Evolutionary conservation across 1,140 invertebrate genomes (phyloP).

Genomic region (Dendrolimus punctatus): DNA sequence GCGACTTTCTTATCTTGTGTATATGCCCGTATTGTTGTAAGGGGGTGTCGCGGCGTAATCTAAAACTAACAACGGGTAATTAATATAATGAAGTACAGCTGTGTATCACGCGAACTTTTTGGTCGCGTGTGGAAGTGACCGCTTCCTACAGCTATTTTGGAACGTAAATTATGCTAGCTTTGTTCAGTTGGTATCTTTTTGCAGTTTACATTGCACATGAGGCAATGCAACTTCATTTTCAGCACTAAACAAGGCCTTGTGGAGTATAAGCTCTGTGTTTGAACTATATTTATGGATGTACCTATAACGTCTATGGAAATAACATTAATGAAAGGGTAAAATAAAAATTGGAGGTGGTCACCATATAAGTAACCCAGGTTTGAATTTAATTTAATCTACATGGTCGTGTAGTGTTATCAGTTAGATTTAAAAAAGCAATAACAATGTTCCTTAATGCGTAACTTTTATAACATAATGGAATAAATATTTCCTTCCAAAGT

Average conservation of each 20-base stretch:
- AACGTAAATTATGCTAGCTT: constrained; percentile 21
- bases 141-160: constrained; percentile 20
- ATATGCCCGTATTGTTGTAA: constrained; percentile 66
- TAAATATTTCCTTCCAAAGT: too few relatives aligned
- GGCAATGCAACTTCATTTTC: not conserved
- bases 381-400: too few relatives aligned
- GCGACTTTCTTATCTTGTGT: constrained; percentile 54
- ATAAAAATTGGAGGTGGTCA: too few relatives aligned
- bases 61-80: constrained; percentile 61
- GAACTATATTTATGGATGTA: too few relatives aligned
- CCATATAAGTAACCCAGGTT: too few relatives aligned
- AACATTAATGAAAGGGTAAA: too few relatives aligned
- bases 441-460: too few relatives aligned
- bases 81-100: constrained; percentile 62
- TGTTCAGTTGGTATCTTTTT: constrained; percentile 15
- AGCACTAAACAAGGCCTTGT: not conserved
- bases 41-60: constrained; percentile 47
- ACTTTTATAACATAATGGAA: too few relatives aligned
- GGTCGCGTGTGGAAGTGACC: constrained; percentile 34
- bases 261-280: too few relatives aligned
- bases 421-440: too few relatives aligned
- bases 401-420: too few relatives aligned
- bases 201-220: constrained; percentile 4
- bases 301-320: too few relatives aligned
- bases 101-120: constrained; percentile 44